These are phyloP conservation scores for Glaucidium brasilianum DNA, from an alignment of 2,113 vertebrate genomes.

Conservation along the genomic window DNA sequence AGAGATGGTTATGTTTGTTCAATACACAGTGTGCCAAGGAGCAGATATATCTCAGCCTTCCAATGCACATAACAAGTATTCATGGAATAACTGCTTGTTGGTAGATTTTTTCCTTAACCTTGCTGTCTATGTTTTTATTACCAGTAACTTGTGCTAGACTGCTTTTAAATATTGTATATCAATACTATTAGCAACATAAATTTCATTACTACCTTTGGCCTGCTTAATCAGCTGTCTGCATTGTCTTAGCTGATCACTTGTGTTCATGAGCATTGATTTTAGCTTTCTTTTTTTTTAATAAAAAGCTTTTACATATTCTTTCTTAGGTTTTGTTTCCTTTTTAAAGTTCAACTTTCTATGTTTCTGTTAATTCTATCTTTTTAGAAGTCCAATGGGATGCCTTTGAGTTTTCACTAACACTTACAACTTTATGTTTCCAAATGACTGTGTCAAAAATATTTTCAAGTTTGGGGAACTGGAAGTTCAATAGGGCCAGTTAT, in stretches of 20 bases:
- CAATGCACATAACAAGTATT: background rate
- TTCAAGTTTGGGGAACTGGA: background rate
- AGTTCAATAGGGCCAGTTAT: background rate
- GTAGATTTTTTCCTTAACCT: background rate
- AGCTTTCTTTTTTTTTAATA: background rate
- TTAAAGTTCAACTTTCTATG: background rate
- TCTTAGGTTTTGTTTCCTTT: background rate
- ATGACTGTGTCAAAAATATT: background rate
- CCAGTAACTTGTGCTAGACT: background rate
- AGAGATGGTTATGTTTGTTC: background rate
- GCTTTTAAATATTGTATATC: background rate
- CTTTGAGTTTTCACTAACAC: background rate
- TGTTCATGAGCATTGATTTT: background rate
- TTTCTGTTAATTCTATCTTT: background rate
- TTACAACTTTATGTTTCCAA: background rate
- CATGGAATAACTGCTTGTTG: background rate
- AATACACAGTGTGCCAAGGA: background rate
- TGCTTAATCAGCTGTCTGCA: background rate
- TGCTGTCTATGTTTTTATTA: background rate
- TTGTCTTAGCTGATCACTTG: background rate
- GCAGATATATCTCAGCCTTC: background rate
- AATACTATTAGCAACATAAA: background rate
- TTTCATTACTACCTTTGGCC: background rate
- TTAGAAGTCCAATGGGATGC: background rate
- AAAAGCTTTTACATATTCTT: background rate